Evolutionary conservation across 2,113 vertebrate species (phyloP).

Genomic region (Xenus cinereus): DNA sequence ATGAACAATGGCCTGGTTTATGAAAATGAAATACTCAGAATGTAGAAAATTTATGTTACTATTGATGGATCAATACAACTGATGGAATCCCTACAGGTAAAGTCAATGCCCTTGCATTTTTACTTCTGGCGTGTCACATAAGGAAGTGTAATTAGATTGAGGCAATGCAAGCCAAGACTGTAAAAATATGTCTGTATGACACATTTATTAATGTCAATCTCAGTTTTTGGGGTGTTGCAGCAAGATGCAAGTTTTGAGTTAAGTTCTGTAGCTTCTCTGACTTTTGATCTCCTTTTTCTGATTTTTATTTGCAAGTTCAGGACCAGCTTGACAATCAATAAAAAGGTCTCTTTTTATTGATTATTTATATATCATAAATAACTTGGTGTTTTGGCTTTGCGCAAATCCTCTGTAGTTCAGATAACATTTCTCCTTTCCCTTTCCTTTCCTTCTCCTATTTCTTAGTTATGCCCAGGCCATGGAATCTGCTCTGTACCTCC

Average conservation of each 20-base stretch:
- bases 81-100: not conserved
- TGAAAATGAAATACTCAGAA: not conserved
- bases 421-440: not conserved
- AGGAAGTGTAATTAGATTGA: not conserved
- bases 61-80: not conserved
- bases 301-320: not conserved
- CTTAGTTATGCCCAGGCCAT: not conserved
- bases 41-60: not conserved
- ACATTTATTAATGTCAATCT: not conserved
- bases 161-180: not conserved
- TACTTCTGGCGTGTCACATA: not conserved
- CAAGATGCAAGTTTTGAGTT: not conserved
- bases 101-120: not conserved
- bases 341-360: not conserved
- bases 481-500: not conserved
- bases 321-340: not conserved
- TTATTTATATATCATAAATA: not conserved
- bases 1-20: not conserved
- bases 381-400: not conserved
- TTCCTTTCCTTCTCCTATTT: not conserved
- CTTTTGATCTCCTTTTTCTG: not conserved
- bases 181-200: not conserved
- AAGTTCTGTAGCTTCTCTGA: not conserved
- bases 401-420: not conserved
- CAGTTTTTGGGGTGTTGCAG: not conserved